phyloP scores from a whole-genome alignment of 2,113 vertebrate species.

The Smithornis capensis region DNA sequence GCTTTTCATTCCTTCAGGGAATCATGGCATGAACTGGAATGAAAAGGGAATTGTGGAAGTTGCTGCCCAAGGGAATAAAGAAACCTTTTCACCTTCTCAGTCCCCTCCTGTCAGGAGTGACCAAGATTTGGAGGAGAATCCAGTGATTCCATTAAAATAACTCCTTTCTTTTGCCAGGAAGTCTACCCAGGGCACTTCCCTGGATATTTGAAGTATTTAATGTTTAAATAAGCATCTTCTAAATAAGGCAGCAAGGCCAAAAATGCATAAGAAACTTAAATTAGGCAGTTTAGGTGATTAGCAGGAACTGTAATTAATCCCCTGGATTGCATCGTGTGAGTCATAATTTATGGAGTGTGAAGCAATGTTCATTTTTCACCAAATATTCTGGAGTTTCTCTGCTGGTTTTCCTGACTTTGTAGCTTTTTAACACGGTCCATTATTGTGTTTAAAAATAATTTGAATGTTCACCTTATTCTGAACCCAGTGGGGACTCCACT shows the following conservation, averaged over 20 bases:
- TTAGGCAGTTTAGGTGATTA: neutral
- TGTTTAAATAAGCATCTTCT: neutral
- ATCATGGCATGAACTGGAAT: neutral
- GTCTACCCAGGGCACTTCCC: neutral
- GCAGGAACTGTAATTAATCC: neutral
- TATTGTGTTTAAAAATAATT: neutral
- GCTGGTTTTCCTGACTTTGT: neutral
- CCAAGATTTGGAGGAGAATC: neutral
- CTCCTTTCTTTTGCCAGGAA: neutral
- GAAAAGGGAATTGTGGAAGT: neutral
- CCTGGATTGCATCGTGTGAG: neutral
- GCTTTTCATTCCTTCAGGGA: neutral
- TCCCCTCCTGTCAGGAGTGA: neutral
- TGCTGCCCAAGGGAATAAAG: neutral
- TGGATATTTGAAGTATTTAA: neutral
- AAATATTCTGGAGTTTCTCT: neutral
- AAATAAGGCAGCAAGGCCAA: neutral
- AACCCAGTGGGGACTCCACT: neutral
- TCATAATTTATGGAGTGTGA: neutral
- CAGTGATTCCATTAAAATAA: neutral
- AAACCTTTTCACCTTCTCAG: neutral
- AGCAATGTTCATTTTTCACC: neutral
- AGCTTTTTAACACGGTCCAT: neutral
- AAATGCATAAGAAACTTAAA: neutral
- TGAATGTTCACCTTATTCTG: neutral